Conservation (phyloP, 1,140 invertebrate genomes). For the Cydia amplana region DNA sequence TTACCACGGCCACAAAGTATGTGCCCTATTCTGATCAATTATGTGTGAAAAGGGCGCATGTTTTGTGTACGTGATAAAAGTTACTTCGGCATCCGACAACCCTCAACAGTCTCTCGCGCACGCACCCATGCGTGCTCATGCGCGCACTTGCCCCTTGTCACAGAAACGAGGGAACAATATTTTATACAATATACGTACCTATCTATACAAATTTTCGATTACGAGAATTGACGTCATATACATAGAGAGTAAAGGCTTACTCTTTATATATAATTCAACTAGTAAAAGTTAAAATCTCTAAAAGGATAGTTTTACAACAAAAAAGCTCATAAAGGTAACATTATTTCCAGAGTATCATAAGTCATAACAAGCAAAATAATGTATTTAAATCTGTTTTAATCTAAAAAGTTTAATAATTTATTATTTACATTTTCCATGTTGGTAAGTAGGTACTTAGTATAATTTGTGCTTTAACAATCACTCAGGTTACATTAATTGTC, state of each 20-base stretch:
- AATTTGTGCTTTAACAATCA: constrained; percentile 51
- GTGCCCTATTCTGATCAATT: neutral
- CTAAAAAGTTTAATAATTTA: constrained; percentile 39
- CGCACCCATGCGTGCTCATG: constrained; percentile 59
- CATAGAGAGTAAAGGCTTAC: constrained; percentile 57
- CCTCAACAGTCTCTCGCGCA: constrained; percentile 63
- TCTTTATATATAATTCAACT: constrained; percentile 64
- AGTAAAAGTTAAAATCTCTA: constrained; percentile 38
- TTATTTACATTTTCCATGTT: constrained; percentile 44
- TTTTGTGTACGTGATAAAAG: neutral
- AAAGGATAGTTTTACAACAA: constrained; percentile 25
- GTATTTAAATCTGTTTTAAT: constrained; percentile 37
- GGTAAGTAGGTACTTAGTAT: constrained; percentile 40
- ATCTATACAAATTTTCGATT: constrained; percentile 60
- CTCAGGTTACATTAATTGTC: constrained; percentile 37
- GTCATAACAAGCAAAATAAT: constrained; percentile 46
- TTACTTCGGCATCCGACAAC: neutral
- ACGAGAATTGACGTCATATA: constrained; percentile 72
- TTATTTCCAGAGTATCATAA: constrained; percentile 40
- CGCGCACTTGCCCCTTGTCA: constrained; percentile 53
- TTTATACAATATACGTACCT: constrained; percentile 45
- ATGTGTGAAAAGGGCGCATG: neutral
- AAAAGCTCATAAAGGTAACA: constrained; percentile 25
- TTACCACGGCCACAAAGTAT: neutral
- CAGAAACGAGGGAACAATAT: constrained; percentile 44